A percentile compares a stretch with the other conserved stretches of the same genome.
phyloP scores from a whole-genome alignment of 2,888 invertebrate genomes.

The Heliconius ethilla region DNA sequence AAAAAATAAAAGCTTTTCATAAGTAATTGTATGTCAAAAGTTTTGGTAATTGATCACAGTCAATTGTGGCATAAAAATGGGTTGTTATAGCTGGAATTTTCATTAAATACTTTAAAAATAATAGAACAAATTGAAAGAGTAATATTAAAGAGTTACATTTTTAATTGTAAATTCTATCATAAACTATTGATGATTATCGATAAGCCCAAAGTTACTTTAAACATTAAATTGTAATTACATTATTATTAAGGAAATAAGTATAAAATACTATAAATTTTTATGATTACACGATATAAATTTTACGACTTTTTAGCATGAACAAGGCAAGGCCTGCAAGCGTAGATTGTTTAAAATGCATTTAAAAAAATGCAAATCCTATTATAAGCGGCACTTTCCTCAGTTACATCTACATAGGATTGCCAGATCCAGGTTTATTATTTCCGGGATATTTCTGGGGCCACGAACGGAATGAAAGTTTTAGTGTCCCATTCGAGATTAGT shows the following conservation, averaged over 20 bases:
- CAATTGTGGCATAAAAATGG: background rate
- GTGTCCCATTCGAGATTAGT: too few species aligned
- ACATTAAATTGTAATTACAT: background rate
- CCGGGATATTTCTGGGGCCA: too few species aligned
- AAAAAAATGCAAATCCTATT: background rate
- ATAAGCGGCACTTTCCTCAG: background rate
- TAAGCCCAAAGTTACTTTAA: background rate
- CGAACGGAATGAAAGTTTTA: too few species aligned
- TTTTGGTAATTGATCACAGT: background rate
- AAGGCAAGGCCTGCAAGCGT: background rate
- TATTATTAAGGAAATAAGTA: constrained; percentile 11
- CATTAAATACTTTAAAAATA: too few species aligned
- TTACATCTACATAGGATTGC: background rate
- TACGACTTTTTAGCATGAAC: constrained; percentile 5
- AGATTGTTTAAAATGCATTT: background rate
- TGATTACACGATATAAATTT: constrained; percentile 21
- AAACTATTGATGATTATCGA: background rate
- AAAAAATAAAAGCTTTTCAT: background rate
- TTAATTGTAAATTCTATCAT: too few species aligned
- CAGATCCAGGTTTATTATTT: too few species aligned
- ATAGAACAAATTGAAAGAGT: too few species aligned
- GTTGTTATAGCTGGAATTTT: too few species aligned
- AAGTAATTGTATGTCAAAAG: background rate
- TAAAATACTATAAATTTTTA: constrained; percentile 4
- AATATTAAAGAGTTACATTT: too few species aligned